Evolutionary conservation across 1,140 invertebrate species (phyloP).

Genomic region (Lasioglossum albipes): DNA sequence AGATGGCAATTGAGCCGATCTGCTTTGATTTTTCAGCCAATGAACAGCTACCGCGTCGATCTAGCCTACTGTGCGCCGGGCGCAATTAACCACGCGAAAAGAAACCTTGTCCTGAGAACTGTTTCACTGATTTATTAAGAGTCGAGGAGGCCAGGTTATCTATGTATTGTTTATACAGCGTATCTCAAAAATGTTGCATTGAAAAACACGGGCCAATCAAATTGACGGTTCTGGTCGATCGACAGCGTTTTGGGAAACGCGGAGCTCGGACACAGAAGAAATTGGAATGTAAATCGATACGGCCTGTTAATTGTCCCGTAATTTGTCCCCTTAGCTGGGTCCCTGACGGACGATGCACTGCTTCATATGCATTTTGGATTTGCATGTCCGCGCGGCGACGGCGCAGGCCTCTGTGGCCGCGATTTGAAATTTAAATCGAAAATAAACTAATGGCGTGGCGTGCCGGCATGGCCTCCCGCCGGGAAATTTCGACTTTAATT

Average conservation of each 20-base stretch:
- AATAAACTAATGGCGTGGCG: conserved; percentile 16
- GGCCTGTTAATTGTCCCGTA: not conserved
- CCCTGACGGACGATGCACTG: conserved; percentile 3
- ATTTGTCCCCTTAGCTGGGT: not conserved
- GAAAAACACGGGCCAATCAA: too few relatives aligned
- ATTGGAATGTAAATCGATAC: not conserved
- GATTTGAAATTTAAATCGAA: conserved; percentile 46
- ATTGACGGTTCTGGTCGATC: not conserved
- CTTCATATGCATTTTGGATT: conserved; percentile 1
- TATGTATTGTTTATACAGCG: too few relatives aligned
- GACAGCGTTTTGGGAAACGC: too few relatives aligned
- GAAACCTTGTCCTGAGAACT: too few relatives aligned
- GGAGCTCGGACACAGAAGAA: not conserved
- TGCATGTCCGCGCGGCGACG: not conserved
- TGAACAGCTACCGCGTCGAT: too few relatives aligned
- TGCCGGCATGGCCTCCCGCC: not conserved
- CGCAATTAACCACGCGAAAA: too few relatives aligned
- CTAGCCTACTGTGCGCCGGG: too few relatives aligned
- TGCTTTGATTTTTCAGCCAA: too few relatives aligned
- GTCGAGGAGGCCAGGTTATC: too few relatives aligned
- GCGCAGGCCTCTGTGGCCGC: not conserved
- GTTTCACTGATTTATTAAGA: not conserved
- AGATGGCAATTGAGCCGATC: too few relatives aligned
- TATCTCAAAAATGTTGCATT: too few relatives aligned
- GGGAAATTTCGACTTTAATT: conserved; percentile 37